These are phyloP conservation scores for Columba guinea DNA, from an alignment of 2,797 vertebrate genomes.

Conservation along the genomic window DNA sequence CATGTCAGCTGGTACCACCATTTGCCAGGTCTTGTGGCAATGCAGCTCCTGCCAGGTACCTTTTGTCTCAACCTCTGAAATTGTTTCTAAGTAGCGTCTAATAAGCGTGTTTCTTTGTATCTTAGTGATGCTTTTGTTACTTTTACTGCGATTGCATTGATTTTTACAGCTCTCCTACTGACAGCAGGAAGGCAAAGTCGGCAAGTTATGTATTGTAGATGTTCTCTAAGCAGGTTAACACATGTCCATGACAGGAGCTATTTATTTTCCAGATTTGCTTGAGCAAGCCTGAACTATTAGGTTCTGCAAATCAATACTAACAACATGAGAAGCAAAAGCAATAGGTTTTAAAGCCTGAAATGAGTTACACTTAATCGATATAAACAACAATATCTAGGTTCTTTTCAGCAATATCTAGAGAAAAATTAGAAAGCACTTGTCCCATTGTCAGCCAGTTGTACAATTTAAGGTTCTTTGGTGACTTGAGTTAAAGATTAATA, in stretches of 20 bases:
- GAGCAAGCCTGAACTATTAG: conserved; percentile 4
- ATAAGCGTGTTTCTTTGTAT: conserved; percentile 15
- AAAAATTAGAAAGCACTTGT: not conserved
- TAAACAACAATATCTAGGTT: not conserved
- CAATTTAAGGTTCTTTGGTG: not conserved
- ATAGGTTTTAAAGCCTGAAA: not conserved
- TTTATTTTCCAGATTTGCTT: conserved; percentile 48
- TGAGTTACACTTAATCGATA: not conserved
- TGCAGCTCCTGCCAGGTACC: not conserved
- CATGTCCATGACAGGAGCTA: not conserved
- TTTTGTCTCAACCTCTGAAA: conserved; percentile 42
- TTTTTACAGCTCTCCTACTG: conserved; percentile 22
- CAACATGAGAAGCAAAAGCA: conserved; percentile 10
- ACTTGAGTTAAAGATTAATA: not conserved
- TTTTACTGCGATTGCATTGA: conserved; percentile 43
- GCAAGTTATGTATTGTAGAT: not conserved
- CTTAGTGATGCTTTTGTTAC: conserved; percentile 10
- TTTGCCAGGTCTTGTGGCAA: conserved; percentile 15
- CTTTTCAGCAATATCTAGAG: not conserved
- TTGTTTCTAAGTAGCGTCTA: conserved; percentile 34
- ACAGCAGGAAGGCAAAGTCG: not conserved
- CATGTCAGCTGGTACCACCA: not conserved
- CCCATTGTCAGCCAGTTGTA: not conserved
- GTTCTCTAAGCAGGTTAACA: conserved; percentile 39
- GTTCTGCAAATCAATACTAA: conserved; percentile 26